Evolutionary conservation across 1,140 invertebrate species (phyloP), one percentile per base, ranked within the genome.

Genomic region (Hypsibius dujardini): DNA sequence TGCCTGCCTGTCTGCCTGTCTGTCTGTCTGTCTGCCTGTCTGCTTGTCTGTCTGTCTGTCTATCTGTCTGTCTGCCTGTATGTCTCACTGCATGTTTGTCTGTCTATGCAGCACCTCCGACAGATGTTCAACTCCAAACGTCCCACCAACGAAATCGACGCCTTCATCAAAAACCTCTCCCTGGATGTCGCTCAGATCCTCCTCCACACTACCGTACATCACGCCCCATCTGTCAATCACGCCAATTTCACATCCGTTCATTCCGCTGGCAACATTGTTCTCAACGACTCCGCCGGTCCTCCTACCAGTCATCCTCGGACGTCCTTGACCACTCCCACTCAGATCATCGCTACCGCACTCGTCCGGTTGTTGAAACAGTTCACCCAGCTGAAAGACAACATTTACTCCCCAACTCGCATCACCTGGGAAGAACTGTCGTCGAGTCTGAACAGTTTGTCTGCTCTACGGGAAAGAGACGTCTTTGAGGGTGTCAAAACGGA

Each of bases 91-190:
- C 28, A 28, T 28, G 28, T 56, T 56, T n/a, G 7, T 56, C n/a
- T 56, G 7, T n/a, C 50, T 56, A 12, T n/a, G n/a, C 50, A 56
- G 50, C n/a, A 56, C n/a, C 50, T 56, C 7, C 50, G 50, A n/a
- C 7, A 56, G 50, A 56, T 56, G 50, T 56, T 56, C 50, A n/a
- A 7, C 12, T 7, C 12, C 12, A 12, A 67, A 45, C 42, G 12
- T 67, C 62, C 62, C 12, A 42, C 3, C 12, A 3, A 67, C 7
- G 62, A 67, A 42, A 67, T 67, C 42, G 62, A 67, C 12, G 12
- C 7, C 42, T 67, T 67, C 12, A 67, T 42, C 62, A 67, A 67
- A 42, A 67, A 12, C 12, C 62, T 67, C 42, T 67, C 62, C 3
- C 42, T 67, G 7, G 42, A 67, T 42, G 7, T 67, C 3, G 12